These are phyloP conservation scores for Pelobates cultripes DNA, from an alignment of 2,797 vertebrate genomes.

Conservation along the genomic window DNA sequence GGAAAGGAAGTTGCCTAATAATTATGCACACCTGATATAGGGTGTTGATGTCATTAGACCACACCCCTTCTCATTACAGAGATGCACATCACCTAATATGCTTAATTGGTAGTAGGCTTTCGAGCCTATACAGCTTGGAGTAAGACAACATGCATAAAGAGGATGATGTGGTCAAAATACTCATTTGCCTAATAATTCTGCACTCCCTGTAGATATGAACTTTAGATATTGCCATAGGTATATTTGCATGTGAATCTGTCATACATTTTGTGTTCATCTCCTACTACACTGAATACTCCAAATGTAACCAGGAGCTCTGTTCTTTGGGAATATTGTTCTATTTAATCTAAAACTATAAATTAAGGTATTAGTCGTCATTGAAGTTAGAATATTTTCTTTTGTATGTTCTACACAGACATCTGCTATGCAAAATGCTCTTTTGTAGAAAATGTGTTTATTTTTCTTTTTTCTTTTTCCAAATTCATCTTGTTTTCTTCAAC, in stretches of 20 bases:
- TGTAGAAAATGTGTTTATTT: neutral
- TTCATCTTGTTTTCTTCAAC: neutral
- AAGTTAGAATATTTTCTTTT: neutral
- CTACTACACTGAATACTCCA: neutral
- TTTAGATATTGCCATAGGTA: constrained; percentile 22
- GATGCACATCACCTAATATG: too few relatives aligned
- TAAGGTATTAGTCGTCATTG: neutral
- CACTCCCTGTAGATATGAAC: too few relatives aligned
- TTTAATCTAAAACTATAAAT: constrained; percentile 7
- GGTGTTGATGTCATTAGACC: too few relatives aligned
- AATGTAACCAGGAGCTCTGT: neutral
- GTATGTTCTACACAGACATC: neutral
- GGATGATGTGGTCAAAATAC: too few relatives aligned
- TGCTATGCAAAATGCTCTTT: neutral
- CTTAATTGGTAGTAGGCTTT: too few relatives aligned
- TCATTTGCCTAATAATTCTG: too few relatives aligned
- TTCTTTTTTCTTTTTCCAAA: neutral
- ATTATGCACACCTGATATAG: too few relatives aligned
- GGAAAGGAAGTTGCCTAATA: too few relatives aligned
- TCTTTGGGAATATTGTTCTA: neutral
- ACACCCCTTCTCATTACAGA: too few relatives aligned
- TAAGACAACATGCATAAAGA: too few relatives aligned
- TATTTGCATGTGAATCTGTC: constrained; percentile 29
- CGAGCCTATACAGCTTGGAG: too few relatives aligned
- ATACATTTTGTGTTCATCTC: neutral